Percentiles rank a stretch among this genome's conserved stretches.
Conservation (phyloP, 1,140 invertebrate species). For the Drosophila sp. region DNA sequence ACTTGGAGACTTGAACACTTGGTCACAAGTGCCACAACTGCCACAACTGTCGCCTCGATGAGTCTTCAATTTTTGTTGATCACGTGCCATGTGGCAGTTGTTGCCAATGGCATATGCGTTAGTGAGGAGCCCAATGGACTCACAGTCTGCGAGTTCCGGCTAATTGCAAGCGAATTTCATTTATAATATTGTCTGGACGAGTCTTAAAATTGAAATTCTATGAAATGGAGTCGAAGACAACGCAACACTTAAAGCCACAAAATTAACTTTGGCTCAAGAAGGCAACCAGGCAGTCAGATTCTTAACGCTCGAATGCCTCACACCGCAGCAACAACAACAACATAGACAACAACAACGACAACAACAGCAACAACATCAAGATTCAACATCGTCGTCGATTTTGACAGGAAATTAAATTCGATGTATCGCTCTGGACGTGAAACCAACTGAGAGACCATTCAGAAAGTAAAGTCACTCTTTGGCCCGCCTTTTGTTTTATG, state of each 20-base stretch:
- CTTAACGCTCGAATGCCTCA: constrained; percentile 70
- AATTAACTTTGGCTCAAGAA: constrained; percentile 69
- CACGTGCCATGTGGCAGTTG: constrained; percentile 81
- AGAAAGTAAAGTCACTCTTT: constrained; percentile 36
- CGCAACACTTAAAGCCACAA: constrained; percentile 65
- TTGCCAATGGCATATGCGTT: constrained; percentile 41
- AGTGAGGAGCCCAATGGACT: neutral
- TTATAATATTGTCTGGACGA: constrained; percentile 44
- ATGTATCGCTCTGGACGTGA: constrained; percentile 66
- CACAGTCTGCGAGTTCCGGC: constrained; percentile 11
- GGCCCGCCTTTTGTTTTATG: constrained; percentile 70
- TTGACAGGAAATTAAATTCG: constrained; percentile 83
- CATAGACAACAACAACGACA: constrained; percentile 23
- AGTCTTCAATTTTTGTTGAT: constrained; percentile 41
- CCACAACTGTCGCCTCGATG: constrained; percentile 34
- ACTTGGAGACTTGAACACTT: too few relatives aligned
- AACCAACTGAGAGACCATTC: constrained; percentile 1
- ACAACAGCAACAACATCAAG: constrained; percentile 13
- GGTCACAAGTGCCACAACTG: too few relatives aligned
- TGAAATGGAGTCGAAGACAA: constrained; percentile 47
- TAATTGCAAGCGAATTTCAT: constrained; percentile 76
- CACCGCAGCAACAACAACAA: constrained; percentile 53
- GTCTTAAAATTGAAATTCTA: constrained; percentile 56
- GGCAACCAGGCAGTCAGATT: constrained; percentile 50
- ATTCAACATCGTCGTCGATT: constrained; percentile 59